Percentiles rank a stretch among this genome's conserved stretches.
Conservation (phyloP, 2,888 invertebrate genomes). For the Andrena minutula region DNA sequence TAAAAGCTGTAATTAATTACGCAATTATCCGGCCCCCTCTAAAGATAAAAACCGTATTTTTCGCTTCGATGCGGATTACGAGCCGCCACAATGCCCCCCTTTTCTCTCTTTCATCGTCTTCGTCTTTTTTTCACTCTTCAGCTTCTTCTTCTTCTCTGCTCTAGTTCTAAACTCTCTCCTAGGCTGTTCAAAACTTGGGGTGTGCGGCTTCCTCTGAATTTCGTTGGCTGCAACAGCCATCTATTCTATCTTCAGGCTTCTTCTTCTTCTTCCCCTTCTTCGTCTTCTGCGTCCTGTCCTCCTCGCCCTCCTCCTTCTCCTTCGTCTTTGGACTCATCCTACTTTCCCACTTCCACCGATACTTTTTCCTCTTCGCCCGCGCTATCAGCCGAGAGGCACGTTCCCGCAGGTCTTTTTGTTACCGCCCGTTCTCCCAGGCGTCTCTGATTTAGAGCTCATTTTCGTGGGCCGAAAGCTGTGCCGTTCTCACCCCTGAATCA, state of each 20-base stretch:
- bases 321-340: neutral
- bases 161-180: neutral
- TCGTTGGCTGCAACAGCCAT: neutral
- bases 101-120: slow-evolving; percentile 2
- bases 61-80: slow-evolving; percentile 77
- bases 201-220: neutral
- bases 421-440: slow-evolving; percentile 67
- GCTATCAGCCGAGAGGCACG: slow-evolving; percentile 48
- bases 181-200: neutral
- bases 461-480: slow-evolving; percentile 75
- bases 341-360: slow-evolving; percentile 27
- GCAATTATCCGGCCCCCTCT: slow-evolving; percentile 79
- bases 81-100: slow-evolving; percentile 45
- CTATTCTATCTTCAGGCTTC: neutral
- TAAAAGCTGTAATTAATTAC: slow-evolving; percentile 82
- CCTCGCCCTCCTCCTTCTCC: neutral
- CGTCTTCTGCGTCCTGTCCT: neutral
- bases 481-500: slow-evolving; percentile 76
- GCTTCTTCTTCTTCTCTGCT: neutral
- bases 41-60: slow-evolving; percentile 79
- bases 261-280: neutral
- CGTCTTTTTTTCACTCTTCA: neutral
- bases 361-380: slow-evolving; percentile 29
- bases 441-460: slow-evolving; percentile 78
- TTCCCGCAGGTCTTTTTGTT: slow-evolving; percentile 67